Base-by-base conservation (phyloP, 2,888 invertebrate genomes). In the Marasmarcha lunaedactyla region DNA sequence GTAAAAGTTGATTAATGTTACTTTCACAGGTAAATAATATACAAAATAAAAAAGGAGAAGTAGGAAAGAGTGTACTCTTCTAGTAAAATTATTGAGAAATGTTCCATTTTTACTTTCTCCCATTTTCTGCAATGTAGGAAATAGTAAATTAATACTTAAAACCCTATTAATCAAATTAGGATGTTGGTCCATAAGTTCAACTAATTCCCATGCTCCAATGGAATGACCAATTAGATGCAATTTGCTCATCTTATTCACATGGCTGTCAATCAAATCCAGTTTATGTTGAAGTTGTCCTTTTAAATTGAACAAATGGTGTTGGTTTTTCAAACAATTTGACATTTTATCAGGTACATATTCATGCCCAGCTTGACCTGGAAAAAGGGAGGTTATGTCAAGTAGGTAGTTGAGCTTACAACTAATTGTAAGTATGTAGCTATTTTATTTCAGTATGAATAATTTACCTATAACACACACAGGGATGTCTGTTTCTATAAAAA, bases 221-320 rank as follows among this genome's bases (percentile, higher is more conserved):
- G 97, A 97, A 83, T 97, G 97, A 1, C 94, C 95, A 50, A 97
- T 86, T 30, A 97, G 71, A 66, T 94, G 90, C 33, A 97, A 65
- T 60, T 86, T 89, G n/a, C 90, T 87, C 56, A 88, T 83, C 46
- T 84, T 68, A 40, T 94, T 92, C 46, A 95, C 84, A n/a, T n/a
- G n/a, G 49, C 88, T 86, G 50, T 87, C 81, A 41, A 97, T 89
- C 59, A 97, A 92, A 41, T 87, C 85, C 36, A 91, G 81, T 79
- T 95, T 95, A 66, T 94, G 93, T 41, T 87, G 62, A 38, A 91
- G 67, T 84, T 97, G 97, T 20, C 92, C 95, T 44, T 89, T 72
- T 37, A 97, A 76, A 58, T 90, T 85, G 68, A 90, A 95, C 40
- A 90, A 63, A 47, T 87, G 68, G 50, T 87, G 85, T 58, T 87